Conservation (phyloP, 1,140 invertebrate genomes). For the Hydropsyche tenuis region DNA sequence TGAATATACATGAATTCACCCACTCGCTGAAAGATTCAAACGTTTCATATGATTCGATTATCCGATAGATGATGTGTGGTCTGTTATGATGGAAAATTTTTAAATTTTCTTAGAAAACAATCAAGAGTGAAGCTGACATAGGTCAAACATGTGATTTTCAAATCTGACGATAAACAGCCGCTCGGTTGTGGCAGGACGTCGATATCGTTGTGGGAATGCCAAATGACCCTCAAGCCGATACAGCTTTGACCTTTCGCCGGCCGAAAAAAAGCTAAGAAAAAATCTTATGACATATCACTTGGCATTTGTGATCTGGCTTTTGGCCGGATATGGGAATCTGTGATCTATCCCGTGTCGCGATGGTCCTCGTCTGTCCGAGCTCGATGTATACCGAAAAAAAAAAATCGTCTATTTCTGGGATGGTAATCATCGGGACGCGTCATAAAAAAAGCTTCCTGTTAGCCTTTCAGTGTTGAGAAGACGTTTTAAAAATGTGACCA, state of each 20-base stretch:
- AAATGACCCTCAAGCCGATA: neutral
- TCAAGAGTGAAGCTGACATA: no score
- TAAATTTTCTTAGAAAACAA: no score
- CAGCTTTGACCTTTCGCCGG: neutral
- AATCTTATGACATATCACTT: neutral
- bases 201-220: conserved; percentile 13
- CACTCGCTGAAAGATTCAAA: no score
- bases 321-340: conserved; percentile 20
- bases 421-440: neutral
- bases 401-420: conserved; percentile 9
- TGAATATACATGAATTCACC: neutral
- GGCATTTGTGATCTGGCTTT: neutral
- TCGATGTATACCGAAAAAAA: neutral
- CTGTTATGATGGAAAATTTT: no score
- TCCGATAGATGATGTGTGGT: no score
- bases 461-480: conserved; percentile 2
- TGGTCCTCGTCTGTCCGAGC: conserved; percentile 28
- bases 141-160: neutral
- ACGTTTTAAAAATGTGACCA: conserved; percentile 3
- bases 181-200: neutral
- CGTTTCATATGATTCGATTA: no score
- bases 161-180: conserved; percentile 1
- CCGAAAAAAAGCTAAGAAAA: neutral
- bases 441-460: conserved; percentile 23
- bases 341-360: conserved; percentile 4